Evolutionary conservation across 2,888 invertebrate genomes (phyloP), one percentile per base, ranked within the genome.

Genomic region (Synergus gifuensis): DNA sequence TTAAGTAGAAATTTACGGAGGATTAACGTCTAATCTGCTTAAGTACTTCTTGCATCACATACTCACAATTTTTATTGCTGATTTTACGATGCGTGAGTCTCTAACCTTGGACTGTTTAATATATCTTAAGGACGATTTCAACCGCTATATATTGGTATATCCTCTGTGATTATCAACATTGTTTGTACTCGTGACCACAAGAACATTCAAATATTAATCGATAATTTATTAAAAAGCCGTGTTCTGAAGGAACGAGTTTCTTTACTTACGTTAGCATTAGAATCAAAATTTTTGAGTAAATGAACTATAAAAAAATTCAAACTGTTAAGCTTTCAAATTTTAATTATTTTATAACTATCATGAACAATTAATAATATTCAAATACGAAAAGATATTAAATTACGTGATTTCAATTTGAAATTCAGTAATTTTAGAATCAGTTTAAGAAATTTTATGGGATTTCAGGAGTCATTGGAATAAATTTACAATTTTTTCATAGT

Each of bases 81-180:
- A 54, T 54, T 54, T 54, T 54, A n/a, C n/a, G 54, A 54, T 54
- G 16, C n/a, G 54, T 54, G 54, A n/a, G 54, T n/a, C n/a, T 54
- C n/a, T 54, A 60, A 60, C 60, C 60, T 60, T 60, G 60, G 22
- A 8, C 60, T 18, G 60, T 60, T 60, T 60, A 22, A 60, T 60
- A 22, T 22, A 12, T 60, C 60, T 18, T 60, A 60, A 60, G 60
- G 22, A 60, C 60, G 11, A 60, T 60, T 60, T 60, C 22, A 22
- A 60, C 22, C 60, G 60, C 60, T 60, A 54, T 60, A 12, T 60
- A 28, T 28, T 60, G 11, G 60, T 60, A 28, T 28, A 12, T 22
- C 22, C 60, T 60, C 22, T 11, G 22, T n/a, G 22, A 12, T 60
- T 22, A 60, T 60, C 60, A 60, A 22, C 22, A 60, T 11, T 60